phyloP scores from a whole-genome alignment of 2,888 invertebrate species.

The Tenodera sinensis region DNA sequence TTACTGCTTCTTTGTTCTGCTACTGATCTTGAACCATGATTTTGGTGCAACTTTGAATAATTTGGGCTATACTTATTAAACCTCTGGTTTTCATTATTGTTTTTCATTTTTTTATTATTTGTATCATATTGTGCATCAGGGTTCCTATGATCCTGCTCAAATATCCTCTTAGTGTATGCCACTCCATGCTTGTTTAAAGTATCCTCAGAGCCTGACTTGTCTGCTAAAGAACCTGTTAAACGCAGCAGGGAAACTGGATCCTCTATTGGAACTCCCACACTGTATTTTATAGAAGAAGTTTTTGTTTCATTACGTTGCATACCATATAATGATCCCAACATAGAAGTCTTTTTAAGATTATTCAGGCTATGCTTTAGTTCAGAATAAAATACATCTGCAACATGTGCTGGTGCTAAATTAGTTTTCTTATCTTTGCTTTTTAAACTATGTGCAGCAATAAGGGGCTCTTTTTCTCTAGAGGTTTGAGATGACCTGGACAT shows the following conservation, averaged over 20 bases:
- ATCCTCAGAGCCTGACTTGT: background rate
- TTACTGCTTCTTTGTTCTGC: background rate
- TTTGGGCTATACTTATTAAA: background rate
- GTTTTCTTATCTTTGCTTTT: background rate
- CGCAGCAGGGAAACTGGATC: background rate
- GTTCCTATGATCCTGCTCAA: background rate
- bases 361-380: background rate
- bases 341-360: background rate
- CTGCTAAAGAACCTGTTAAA: background rate
- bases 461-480: background rate
- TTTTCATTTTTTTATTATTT: background rate
- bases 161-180: background rate
- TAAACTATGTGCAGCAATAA: background rate
- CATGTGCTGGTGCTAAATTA: background rate
- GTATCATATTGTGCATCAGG: background rate
- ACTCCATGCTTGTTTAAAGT: background rate
- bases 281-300: background rate
- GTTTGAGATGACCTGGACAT: background rate
- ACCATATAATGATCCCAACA: background rate
- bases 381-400: background rate
- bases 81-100: background rate
- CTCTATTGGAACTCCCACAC: background rate
- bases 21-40: background rate
- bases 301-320: background rate
- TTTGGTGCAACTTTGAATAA: background rate